Conservation (phyloP, 2,113 vertebrate genomes). For the Phylloscopus whistleri region DNA sequence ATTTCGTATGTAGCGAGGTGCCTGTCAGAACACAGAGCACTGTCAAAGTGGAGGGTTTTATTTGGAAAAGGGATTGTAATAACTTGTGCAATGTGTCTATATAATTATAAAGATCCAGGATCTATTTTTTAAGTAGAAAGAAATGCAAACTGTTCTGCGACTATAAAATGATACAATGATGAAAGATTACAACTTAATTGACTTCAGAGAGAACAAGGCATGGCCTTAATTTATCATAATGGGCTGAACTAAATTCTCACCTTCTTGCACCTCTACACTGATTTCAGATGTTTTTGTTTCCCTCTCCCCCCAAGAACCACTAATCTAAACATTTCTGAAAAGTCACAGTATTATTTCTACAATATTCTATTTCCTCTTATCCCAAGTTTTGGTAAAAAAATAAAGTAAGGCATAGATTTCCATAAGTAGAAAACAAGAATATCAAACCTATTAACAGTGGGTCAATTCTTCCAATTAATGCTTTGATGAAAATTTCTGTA, state of each 20-base stretch:
- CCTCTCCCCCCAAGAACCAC: background rate
- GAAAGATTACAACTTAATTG: constrained; percentile 7
- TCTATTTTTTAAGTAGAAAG: background rate
- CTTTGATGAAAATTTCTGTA: background rate
- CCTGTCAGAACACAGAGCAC: background rate
- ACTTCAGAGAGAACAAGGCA: background rate
- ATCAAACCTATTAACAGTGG: background rate
- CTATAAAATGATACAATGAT: background rate
- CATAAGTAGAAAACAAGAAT: background rate
- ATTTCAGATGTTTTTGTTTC: background rate
- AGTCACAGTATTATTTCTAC: background rate
- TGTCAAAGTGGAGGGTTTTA: background rate
- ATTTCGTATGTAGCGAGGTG: background rate
- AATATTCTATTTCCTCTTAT: background rate
- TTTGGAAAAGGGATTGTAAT: background rate
- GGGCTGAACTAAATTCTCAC: background rate
- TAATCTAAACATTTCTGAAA: background rate
- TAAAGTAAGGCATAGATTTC: background rate
- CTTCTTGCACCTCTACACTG: background rate
- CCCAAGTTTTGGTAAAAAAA: background rate
- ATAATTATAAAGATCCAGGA: background rate
- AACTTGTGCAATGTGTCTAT: background rate
- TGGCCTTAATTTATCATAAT: constrained; percentile 4
- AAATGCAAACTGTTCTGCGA: background rate
- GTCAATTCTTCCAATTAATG: background rate